Base-by-base conservation (phyloP, 1,140 invertebrate genomes). In the Brachionus rubens region DNA sequence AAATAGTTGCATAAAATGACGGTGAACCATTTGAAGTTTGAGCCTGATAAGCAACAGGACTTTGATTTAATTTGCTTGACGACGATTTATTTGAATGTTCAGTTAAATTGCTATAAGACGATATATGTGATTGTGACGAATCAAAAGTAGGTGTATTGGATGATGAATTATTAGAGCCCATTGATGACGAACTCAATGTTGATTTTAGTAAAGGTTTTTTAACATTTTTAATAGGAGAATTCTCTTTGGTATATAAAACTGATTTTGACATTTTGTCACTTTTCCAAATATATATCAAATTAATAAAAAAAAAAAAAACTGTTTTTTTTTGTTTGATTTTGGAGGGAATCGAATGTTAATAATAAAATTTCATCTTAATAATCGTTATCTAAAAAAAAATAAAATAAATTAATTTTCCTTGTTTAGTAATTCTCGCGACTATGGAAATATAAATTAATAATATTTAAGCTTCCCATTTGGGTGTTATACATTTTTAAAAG, bases 161-260 rank as follows among this genome's bases (percentile, higher is more conserved):
- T 65, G 1, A 14, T 7, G 9, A 16, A 46, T 46, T 40, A 40
- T 36, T n/a, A n/a, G 56, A 65, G 30, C 36, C 41, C 36, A 65
- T 65, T 24, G 59, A 36, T n/a, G 59, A 65, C 16, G 33, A 24
- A 21, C 33, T 65, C 9, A 65, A 7, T 26, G 59, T 65, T 0
- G 59, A 41, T 65, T 65, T 65, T n/a, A 65, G 21, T 9, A 41
- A 9, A 43, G 59, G 59, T n/a, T 65, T 65, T 65, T 65, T 65
- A 10, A 46, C 21, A 65, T 19, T 24, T 21, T 19, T 65, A 0
- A 43, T 19, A 2, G 59, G 36, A 24, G 59, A 65, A 41, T 36
- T 36, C 14, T 65, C 59, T 65, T 43, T 65, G n/a, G 41, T 14
- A 36, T 5, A 36, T 6, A 41, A 43, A 1, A 43, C 59, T 43